Conservation (phyloP, 2,888 invertebrate genomes). For the Folsomia candida region DNA sequence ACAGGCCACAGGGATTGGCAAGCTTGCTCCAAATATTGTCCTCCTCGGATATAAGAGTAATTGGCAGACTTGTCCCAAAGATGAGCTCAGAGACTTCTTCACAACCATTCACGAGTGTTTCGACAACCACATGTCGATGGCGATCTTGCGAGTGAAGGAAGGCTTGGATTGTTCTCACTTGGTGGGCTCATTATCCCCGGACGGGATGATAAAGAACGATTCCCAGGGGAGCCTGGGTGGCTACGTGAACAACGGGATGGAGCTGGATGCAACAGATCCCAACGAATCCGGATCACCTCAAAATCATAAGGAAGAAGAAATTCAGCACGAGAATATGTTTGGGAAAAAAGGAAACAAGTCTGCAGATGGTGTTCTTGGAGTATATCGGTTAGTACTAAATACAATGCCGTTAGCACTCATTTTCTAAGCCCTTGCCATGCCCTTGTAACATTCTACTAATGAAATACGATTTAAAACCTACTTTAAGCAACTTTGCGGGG, state of each 20-base stretch:
- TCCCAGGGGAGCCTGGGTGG: slow-evolving; percentile 19
- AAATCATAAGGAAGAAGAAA: slow-evolving; percentile 6
- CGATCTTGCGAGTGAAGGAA: slow-evolving; percentile 58
- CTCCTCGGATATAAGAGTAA: slow-evolving; percentile 92
- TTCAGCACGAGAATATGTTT: slow-evolving; percentile 21
- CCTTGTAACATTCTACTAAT: no score
- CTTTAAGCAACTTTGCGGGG: no score
- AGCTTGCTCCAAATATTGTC: slow-evolving; percentile 87
- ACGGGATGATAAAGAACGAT: not conserved
- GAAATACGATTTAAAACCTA: no score
- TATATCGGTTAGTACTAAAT: slow-evolving; percentile 39
- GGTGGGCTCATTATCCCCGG: slow-evolving; percentile 6
- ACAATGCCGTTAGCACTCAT: slow-evolving; percentile 14
- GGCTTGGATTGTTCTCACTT: slow-evolving; percentile 57
- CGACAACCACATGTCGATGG: slow-evolving; percentile 60
- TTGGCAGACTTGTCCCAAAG: slow-evolving; percentile 73
- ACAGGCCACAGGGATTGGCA: slow-evolving; percentile 86
- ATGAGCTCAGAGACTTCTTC: slow-evolving; percentile 84
- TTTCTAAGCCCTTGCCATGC: not conserved
- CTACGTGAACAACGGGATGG: slow-evolving; percentile 28
- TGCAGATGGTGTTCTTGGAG: slow-evolving; percentile 31
- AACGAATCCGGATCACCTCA: slow-evolving; percentile 11
- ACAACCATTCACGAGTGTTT: slow-evolving; percentile 76
- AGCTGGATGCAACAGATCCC: slow-evolving; percentile 17
- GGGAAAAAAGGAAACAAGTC: slow-evolving; percentile 35